Conservation (phyloP, 1,140 invertebrate genomes). For the Drosophila nigromelanica region DNA sequence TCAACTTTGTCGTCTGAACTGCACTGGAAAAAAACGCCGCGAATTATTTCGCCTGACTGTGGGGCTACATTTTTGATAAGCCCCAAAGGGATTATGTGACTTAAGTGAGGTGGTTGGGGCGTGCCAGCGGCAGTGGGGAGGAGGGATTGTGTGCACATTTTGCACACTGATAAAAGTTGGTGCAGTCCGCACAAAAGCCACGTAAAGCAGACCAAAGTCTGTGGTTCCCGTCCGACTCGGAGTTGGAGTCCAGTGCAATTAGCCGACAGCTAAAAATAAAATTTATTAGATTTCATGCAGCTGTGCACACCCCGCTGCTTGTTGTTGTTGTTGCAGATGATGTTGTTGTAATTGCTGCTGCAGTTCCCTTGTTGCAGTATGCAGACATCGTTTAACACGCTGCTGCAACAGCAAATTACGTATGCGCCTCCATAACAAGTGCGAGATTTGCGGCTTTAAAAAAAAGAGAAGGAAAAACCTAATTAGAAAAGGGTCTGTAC, state of each 20-base stretch:
- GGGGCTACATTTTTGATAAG: slow-evolving; percentile 44
- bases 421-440: slow-evolving; percentile 24
- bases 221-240: slow-evolving; percentile 8
- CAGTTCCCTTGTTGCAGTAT: slow-evolving; percentile 20
- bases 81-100: slow-evolving; percentile 51
- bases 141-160: slow-evolving; percentile 1
- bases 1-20: slow-evolving; percentile 13
- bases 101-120: neutral
- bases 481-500: neutral
- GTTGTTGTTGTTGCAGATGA: slow-evolving; percentile 15
- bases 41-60: slow-evolving; percentile 12
- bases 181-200: slow-evolving; percentile 11
- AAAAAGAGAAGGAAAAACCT: neutral
- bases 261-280: slow-evolving; percentile 71
- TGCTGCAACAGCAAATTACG: slow-evolving; percentile 15
- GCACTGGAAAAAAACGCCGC: neutral
- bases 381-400: slow-evolving; percentile 28
- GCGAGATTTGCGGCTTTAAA: slow-evolving; percentile 2
- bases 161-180: slow-evolving; percentile 52
- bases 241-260: slow-evolving; percentile 60
- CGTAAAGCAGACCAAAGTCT: slow-evolving; percentile 39
- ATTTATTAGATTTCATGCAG: slow-evolving; percentile 65
- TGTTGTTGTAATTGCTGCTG: slow-evolving; percentile 21
- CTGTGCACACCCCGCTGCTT: slow-evolving; percentile 35
- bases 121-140: neutral